phyloP scores from a whole-genome alignment of 2,888 invertebrate species.

The Octonoba sinensis region DNA sequence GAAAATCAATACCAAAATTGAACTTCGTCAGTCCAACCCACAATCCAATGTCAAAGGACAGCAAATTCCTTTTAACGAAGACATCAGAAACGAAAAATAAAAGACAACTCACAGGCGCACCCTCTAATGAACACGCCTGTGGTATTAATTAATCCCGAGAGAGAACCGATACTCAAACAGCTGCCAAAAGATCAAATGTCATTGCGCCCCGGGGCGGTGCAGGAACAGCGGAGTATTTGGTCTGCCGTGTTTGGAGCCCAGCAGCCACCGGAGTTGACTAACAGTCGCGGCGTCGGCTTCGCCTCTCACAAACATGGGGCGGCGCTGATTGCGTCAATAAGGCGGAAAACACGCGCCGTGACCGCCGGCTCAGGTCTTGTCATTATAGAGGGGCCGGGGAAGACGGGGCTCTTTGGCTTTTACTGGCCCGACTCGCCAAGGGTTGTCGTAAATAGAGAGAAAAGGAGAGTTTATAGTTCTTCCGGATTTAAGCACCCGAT shows the following conservation, averaged over 20 bases:
- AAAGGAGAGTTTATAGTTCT: too few species aligned
- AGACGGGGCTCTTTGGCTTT: neutral
- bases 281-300: constrained; percentile 29
- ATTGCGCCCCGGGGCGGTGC: constrained; percentile 2
- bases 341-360: constrained; percentile 60
- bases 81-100: too few species aligned
- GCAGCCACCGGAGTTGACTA: constrained; percentile 49
- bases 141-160: constrained; percentile 59
- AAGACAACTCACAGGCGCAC: too few species aligned
- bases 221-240: constrained; percentile 29
- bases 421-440: constrained; percentile 19
- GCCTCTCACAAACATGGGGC: constrained; percentile 55
- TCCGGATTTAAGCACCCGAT: too few species aligned
- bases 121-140: constrained; percentile 60
- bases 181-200: constrained; percentile 36
- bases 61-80: too few species aligned
- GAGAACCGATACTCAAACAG: constrained; percentile 9
- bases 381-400: constrained; percentile 20
- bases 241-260: constrained; percentile 53
- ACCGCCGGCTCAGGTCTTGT: constrained; percentile 55
- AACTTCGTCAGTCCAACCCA: too few species aligned
- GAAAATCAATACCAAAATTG: too few species aligned
- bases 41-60: too few species aligned
- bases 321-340: constrained; percentile 64
- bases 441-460: constrained; percentile 55